Evolutionary conservation across 2,888 invertebrate genomes (phyloP), one percentile per base, ranked within the genome.

Genomic region (Glyphotaelius pellucidus): DNA sequence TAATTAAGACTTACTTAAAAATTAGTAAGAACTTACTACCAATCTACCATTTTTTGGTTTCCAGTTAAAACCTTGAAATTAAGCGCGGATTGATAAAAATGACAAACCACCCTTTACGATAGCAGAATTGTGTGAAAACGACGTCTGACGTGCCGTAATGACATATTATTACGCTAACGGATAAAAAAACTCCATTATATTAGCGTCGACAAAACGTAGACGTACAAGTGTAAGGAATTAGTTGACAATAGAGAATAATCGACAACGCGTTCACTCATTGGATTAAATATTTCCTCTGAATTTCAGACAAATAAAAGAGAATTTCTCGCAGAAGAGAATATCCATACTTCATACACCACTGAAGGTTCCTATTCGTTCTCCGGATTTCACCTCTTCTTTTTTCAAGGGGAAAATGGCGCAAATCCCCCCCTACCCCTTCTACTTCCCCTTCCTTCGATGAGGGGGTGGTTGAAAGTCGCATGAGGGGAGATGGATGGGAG

Each of bases 351-450:
- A 80, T 31, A 81, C 32, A 3, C 15, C 81, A 3, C 31, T 81
- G 81, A 81, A 81, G 31, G 81, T 81, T 32, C 81, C 32, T 31
- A 67, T 67, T 86, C 38, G 85, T 38, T 85, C 42, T 38, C 12
- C 38, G 85, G n/a, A 32, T 38, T 42, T 42, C 42, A n/a, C 30
- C 86, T 42, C 86, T 86, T 30, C 9, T 47, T 86, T 86, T 86
- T 86, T 86, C 86, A 47, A 86, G 86, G 38, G 42, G 86, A 86
- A 86, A 42, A 47, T 86, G 86, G 86, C 86, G 86, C 38, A 42
- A 85, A 85, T 42, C 85, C 85, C 15, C 25, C 67, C 25, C 11
- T n/a, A 25, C 67, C 19, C 52, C 19, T 15, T 52, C 52, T 4
- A 5, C 19, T 19, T 19, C 52, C n/a, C 35, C 85, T 25, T 1